These are phyloP conservation scores for Morinoia aosen DNA, from an alignment of 2,888 invertebrate genomes.

Conservation along the genomic window DNA sequence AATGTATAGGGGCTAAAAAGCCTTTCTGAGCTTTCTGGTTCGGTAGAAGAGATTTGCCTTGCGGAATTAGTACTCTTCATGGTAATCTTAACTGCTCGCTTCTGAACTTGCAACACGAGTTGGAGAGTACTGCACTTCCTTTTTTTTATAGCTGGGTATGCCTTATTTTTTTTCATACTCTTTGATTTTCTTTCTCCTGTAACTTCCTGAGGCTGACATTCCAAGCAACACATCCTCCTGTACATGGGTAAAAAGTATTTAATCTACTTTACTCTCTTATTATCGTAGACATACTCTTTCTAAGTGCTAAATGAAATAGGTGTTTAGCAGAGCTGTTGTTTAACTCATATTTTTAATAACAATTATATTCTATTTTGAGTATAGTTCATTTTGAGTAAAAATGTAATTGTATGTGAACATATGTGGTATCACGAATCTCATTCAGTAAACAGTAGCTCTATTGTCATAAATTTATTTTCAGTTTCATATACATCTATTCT, in stretches of 20 bases:
- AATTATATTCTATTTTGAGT: not conserved
- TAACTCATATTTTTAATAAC: not conserved
- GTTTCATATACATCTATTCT: not conserved
- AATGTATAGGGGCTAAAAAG: not conserved
- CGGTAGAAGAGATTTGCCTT: not conserved
- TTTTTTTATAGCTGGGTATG: not conserved
- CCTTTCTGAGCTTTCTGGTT: not conserved
- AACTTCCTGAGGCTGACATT: not conserved
- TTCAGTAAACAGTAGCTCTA: not conserved
- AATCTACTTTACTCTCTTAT: not conserved
- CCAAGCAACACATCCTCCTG: not conserved
- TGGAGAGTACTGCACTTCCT: not conserved
- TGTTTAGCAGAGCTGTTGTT: not conserved
- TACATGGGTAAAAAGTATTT: not conserved
- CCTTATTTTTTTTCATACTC: not conserved
- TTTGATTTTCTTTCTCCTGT: not conserved
- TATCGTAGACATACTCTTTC: not conserved
- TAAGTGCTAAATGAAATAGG: not conserved
- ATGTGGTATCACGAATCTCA: too few species aligned
- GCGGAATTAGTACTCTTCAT: not conserved
- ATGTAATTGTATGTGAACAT: too few species aligned
- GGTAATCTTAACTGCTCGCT: not conserved
- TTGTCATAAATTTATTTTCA: not conserved
- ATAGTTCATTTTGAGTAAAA: not conserved
- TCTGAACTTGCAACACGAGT: not conserved